phyloP scores from a whole-genome alignment of 2,797 vertebrate species.

The Dendrocincla tyrannina region DNA sequence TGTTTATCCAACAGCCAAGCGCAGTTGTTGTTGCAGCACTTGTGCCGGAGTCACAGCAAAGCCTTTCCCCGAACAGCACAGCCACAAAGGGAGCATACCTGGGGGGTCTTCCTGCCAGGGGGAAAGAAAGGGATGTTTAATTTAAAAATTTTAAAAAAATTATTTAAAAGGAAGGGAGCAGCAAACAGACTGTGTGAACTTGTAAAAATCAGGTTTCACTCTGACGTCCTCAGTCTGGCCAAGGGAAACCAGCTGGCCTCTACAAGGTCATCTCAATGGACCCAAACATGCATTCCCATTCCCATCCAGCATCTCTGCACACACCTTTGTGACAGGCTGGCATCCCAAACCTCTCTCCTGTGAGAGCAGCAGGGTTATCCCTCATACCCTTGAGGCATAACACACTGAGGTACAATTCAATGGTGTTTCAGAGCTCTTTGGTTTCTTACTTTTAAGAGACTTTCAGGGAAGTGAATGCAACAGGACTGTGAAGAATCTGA shows the following conservation, averaged over 20 bases:
- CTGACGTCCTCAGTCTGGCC: not conserved
- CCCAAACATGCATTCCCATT: not conserved
- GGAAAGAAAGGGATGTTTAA: not conserved
- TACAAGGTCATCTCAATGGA: not conserved
- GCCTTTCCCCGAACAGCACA: not conserved
- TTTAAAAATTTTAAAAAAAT: not conserved
- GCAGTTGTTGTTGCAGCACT: not conserved
- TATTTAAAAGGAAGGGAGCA: slow-evolving; percentile 23
- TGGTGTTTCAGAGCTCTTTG: not conserved
- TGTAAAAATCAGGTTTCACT: not conserved
- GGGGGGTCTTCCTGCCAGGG: not conserved
- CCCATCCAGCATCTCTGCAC: not conserved
- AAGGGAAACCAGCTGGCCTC: not conserved
- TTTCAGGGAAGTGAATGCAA: not conserved
- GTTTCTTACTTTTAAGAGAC: not conserved
- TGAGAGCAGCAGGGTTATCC: not conserved
- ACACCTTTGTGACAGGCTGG: not conserved
- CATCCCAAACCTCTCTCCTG: not conserved
- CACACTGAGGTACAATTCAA: not conserved
- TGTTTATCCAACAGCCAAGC: not conserved
- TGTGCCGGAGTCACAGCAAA: not conserved
- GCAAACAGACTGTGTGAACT: not conserved
- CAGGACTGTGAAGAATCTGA: not conserved
- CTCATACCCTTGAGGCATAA: not conserved
- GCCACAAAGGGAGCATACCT: not conserved